Conservation (phyloP, 2,113 vertebrate genomes). For the Hystrix brachyura region DNA sequence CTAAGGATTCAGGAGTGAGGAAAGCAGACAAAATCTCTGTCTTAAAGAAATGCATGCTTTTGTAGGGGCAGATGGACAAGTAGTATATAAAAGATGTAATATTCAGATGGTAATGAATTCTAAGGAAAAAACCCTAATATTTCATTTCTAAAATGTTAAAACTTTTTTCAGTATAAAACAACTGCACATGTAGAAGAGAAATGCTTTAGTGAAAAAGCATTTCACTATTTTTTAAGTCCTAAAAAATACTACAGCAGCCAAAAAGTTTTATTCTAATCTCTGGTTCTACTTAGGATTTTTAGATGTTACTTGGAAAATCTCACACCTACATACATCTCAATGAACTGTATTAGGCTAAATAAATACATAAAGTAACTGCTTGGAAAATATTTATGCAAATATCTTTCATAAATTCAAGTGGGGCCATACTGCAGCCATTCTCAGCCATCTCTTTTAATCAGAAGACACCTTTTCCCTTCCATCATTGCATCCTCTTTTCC, state of each 20-base stretch:
- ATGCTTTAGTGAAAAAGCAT: neutral
- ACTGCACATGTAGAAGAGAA: neutral
- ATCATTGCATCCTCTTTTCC: neutral
- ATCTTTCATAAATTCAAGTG: constrained; percentile 36
- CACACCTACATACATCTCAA: constrained; percentile 60
- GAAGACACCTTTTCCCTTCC: neutral
- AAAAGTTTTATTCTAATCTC: neutral
- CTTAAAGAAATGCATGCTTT: neutral
- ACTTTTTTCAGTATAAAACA: constrained; percentile 16
- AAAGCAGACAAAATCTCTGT: neutral
- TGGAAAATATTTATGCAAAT: constrained; percentile 80
- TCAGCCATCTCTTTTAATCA: neutral
- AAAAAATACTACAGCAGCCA: constrained; percentile 51
- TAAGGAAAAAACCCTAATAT: constrained; percentile 39
- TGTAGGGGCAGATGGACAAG: neutral
- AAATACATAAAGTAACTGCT: constrained; percentile 79
- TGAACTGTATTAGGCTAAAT: constrained; percentile 81
- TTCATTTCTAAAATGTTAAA: constrained; percentile 45
- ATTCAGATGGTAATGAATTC: neutral
- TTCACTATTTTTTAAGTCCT: neutral
- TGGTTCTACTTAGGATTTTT: neutral
- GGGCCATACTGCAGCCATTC: neutral
- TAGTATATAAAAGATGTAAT: neutral
- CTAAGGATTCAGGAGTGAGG: neutral
- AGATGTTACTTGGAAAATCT: constrained; percentile 33